phyloP scores from a whole-genome alignment of 2,113 vertebrate species.

The Barbus barbus region DNA sequence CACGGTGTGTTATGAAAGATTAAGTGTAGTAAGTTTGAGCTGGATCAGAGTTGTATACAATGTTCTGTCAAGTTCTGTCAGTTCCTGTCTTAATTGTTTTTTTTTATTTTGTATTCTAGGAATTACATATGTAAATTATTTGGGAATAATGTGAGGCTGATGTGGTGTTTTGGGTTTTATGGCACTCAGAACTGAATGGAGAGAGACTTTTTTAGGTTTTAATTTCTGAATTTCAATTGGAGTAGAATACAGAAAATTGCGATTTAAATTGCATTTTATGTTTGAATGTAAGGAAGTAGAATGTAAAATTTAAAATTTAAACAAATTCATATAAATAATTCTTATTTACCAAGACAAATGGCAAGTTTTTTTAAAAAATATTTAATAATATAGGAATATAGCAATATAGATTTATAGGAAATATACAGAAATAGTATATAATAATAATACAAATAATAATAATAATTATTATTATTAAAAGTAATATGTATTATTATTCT shows the following conservation, averaged over 20 bases:
- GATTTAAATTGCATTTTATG: no score
- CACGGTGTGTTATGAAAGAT: conserved; percentile 20
- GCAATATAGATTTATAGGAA: no score
- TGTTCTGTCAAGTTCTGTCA: not conserved
- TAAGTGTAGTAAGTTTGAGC: not conserved
- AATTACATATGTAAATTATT: not conserved
- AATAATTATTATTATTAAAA: no score
- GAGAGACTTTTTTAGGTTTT: not conserved
- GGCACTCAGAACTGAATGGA: not conserved
- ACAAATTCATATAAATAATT: no score
- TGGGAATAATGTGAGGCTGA: not conserved
- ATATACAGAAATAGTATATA: no score
- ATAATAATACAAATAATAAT: no score
- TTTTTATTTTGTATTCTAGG: not conserved
- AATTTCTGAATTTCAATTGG: not conserved
- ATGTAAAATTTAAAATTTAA: no score
- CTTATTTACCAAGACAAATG: no score
- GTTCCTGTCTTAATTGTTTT: not conserved
- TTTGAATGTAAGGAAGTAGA: no score
- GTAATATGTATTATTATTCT: no score
- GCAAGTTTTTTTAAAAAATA: no score
- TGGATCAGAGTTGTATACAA: not conserved
- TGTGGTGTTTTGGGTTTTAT: not conserved
- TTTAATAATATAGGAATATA: no score
- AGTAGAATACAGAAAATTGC: not conserved